Evolutionary conservation across 2,113 vertebrate species (phyloP).

Genomic region (Sisor rabdophorus): DNA sequence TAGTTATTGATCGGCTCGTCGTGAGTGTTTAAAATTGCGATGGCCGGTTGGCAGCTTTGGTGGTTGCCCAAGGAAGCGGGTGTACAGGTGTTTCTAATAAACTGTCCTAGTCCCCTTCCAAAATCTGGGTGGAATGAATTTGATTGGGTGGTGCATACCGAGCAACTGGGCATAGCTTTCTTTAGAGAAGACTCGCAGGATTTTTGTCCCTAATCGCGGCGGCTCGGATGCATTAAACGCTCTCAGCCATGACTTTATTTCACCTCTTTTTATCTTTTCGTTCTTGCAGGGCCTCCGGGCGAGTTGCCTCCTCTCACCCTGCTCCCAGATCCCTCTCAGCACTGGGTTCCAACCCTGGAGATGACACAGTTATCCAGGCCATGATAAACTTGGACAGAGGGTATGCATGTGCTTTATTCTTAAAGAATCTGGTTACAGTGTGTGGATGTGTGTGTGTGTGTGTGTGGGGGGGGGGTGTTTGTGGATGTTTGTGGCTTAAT

Average conservation of each 20-base stretch:
- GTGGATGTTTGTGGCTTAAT: too few relatives aligned
- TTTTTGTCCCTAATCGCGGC: background rate
- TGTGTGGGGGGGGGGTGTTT: too few relatives aligned
- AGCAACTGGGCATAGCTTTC: background rate
- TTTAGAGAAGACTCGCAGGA: background rate
- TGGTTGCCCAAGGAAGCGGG: too few relatives aligned
- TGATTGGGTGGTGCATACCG: background rate
- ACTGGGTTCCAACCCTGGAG: constrained; percentile 59
- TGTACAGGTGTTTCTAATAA: background rate
- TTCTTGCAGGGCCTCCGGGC: constrained; percentile 47
- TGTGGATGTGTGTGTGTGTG: too few relatives aligned
- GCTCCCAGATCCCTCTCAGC: constrained; percentile 56
- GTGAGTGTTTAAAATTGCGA: background rate
- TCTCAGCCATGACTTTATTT: background rate
- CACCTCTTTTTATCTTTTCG: background rate
- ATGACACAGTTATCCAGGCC: constrained; percentile 68
- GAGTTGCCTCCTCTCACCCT: constrained; percentile 61
- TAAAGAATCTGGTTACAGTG: background rate
- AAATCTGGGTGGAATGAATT: background rate
- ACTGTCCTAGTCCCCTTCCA: background rate
- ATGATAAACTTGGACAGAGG: constrained; percentile 70
- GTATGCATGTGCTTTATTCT: constrained; percentile 45
- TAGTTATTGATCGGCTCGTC: too few relatives aligned
- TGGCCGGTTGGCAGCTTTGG: too few relatives aligned
- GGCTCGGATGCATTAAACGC: background rate